Percentiles rank a stretch among this genome's conserved stretches.
phyloP scores from a whole-genome alignment of 2,888 invertebrate species.

The Heliconius charithonia region DNA sequence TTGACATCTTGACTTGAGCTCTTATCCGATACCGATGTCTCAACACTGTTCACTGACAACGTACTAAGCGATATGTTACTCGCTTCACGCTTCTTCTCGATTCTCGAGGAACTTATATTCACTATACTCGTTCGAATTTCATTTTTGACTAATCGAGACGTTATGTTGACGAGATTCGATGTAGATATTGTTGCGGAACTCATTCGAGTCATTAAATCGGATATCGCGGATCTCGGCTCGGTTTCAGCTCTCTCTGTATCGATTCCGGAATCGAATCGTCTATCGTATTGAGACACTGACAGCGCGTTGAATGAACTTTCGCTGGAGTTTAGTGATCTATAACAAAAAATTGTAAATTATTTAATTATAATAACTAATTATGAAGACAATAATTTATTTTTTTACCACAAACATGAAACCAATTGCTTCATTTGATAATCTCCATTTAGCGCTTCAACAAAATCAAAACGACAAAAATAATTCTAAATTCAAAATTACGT shows the following conservation, averaged over 20 bases:
- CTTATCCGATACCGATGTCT: conserved; percentile 74
- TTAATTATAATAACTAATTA: not conserved
- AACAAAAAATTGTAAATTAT: not conserved
- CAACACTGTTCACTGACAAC: conserved; percentile 75
- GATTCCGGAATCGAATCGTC: conserved; percentile 62
- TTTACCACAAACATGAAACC: not conserved
- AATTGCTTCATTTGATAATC: not conserved
- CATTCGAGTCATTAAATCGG: conserved; percentile 76
- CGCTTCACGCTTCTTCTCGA: conserved; percentile 68
- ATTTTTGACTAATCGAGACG: conserved; percentile 69
- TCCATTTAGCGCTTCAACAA: not conserved
- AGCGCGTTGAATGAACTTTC: conserved; percentile 77
- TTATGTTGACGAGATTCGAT: conserved; percentile 68
- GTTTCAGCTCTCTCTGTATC: conserved; percentile 66
- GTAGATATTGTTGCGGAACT: conserved; percentile 73
- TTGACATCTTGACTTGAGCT: conserved; percentile 81
- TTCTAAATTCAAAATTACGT: not conserved
- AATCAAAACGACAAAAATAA: not conserved
- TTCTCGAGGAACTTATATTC: conserved; percentile 74
- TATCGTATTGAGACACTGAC: conserved; percentile 69
- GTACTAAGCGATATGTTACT: conserved; percentile 75
- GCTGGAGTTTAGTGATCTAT: conserved; percentile 70
- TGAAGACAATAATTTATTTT: not conserved
- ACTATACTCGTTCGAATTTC: conserved; percentile 76
- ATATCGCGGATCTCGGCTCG: conserved; percentile 67